Evolutionary conservation across 2,113 vertebrate species (phyloP).

Genomic region (Zapornia atra): DNA sequence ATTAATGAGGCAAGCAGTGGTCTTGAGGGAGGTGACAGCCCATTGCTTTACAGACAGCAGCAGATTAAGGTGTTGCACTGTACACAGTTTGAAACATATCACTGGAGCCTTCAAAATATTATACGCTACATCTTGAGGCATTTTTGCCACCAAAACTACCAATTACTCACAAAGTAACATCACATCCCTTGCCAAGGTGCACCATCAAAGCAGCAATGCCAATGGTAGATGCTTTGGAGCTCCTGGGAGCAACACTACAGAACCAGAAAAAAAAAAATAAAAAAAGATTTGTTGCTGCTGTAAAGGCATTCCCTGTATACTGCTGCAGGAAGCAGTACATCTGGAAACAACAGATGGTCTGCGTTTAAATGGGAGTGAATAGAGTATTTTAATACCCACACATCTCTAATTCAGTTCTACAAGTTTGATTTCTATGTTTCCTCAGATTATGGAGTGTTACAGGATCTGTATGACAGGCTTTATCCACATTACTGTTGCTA

Average conservation of each 20-base stretch:
- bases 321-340: conserved; percentile 72
- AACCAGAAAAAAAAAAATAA: not conserved
- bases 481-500: conserved; percentile 62
- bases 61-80: conserved; percentile 69
- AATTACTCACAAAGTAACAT: not conserved
- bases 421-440: conserved; percentile 73
- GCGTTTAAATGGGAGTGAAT: conserved; percentile 73
- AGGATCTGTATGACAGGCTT: conserved; percentile 66
- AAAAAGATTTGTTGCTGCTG: conserved; percentile 29
- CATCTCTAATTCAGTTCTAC: conserved; percentile 75
- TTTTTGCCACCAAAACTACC: not conserved
- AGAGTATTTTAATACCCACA: conserved; percentile 77
- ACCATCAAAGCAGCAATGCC: not conserved
- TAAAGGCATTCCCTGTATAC: conserved; percentile 31
- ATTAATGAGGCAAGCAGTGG: conserved; percentile 83
- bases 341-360: conserved; percentile 82
- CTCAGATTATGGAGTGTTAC: conserved; percentile 73
- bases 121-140: not conserved
- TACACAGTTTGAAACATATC: conserved; percentile 18
- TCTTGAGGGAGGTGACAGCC: conserved; percentile 80
- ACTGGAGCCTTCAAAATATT: conserved; percentile 22
- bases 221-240: not conserved
- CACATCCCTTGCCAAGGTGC: not conserved
- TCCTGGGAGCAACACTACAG: conserved; percentile 25
- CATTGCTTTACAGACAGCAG: conserved; percentile 71